A percentile compares a stretch with the other conserved stretches of the same genome.
These are phyloP conservation scores for Elysia chlorotica DNA, from an alignment of 1,140 invertebrate species.

Conservation along the genomic window DNA sequence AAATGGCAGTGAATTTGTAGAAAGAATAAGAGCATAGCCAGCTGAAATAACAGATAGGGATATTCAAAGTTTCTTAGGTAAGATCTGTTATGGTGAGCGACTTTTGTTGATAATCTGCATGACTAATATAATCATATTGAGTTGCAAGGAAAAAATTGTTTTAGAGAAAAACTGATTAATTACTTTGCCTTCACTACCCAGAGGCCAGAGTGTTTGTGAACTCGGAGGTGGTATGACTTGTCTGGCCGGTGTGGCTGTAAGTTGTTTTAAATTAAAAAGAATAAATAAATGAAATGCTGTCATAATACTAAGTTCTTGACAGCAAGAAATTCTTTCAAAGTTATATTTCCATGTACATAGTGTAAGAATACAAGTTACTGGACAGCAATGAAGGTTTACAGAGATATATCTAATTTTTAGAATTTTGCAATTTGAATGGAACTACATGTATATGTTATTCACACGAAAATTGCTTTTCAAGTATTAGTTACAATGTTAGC, in stretches of 20 bases:
- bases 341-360: background rate
- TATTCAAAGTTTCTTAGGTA: background rate
- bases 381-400: too few species aligned
- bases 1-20: too few species aligned
- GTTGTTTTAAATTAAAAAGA: too few species aligned
- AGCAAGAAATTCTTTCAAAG: background rate
- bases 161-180: background rate
- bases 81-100: background rate
- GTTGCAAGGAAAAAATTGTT: too few species aligned
- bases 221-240: conserved; percentile 87
- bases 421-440: too few species aligned
- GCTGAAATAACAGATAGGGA: background rate
- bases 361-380: too few species aligned
- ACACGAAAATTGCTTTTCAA: too few species aligned
- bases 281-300: too few species aligned
- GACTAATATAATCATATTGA: too few species aligned
- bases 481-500: too few species aligned
- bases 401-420: background rate
- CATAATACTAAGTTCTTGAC: background rate
- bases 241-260: conserved; percentile 76
- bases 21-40: background rate
- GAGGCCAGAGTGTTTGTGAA: conserved; percentile 74
- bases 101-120: background rate
- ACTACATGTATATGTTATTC: too few species aligned
- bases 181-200: conserved; percentile 23